Percentiles rank a stretch among this genome's conserved stretches.
Evolutionary conservation across 2,113 vertebrate genomes (phyloP).

Genomic region (Capricornis sumatraensis): DNA sequence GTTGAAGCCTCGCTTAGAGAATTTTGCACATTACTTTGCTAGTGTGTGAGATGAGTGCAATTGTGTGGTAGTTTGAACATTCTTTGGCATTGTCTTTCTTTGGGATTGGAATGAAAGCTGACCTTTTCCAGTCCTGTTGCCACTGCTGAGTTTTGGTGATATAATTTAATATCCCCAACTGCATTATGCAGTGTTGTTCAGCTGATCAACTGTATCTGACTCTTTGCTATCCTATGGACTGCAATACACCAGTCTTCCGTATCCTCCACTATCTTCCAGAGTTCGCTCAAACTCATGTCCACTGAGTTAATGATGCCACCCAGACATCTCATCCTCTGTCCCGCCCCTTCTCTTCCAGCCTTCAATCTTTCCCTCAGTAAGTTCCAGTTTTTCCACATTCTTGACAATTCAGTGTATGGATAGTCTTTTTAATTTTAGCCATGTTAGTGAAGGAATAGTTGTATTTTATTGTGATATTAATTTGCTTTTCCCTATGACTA

Average conservation of each 20-base stretch:
- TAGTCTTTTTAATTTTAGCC: neutral
- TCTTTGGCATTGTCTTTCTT: neutral
- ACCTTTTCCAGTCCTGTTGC: neutral
- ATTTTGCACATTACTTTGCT: neutral
- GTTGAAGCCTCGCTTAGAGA: neutral
- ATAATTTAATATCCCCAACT: neutral
- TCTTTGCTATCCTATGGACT: neutral
- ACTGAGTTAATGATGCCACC: neutral
- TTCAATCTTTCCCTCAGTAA: neutral
- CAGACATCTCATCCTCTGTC: neutral
- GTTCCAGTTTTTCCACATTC: neutral
- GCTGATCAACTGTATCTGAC: neutral
- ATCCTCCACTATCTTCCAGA: neutral
- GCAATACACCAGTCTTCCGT: neutral
- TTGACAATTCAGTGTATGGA: neutral
- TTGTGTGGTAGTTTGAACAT: neutral
- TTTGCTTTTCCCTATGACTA: neutral
- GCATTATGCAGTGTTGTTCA: neutral
- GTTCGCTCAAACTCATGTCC: neutral
- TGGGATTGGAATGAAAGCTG: neutral
- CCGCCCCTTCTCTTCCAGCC: too few relatives aligned
- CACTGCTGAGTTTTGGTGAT: neutral
- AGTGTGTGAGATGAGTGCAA: neutral
- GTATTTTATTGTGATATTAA: neutral
- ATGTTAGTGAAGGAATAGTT: neutral